Percentiles rank a stretch among this genome's conserved stretches.
Conservation (phyloP, 2,113 vertebrate species). For the Oenanthe oenanthe region DNA sequence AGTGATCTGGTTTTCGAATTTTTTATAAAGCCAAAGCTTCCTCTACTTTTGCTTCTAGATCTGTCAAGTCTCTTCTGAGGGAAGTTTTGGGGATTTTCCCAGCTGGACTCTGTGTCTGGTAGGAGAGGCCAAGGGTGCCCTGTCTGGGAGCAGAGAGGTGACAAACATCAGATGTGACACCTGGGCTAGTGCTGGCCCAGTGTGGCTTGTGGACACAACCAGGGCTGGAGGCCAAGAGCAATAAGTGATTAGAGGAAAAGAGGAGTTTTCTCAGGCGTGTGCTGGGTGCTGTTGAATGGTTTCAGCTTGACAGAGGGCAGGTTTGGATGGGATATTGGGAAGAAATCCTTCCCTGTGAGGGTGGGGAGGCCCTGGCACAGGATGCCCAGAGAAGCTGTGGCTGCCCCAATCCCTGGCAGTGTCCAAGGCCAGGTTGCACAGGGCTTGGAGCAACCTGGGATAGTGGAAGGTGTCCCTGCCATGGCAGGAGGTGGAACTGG, state of each 20-base stretch:
- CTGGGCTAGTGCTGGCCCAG: neutral
- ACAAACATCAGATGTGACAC: neutral
- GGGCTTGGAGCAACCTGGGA: neutral
- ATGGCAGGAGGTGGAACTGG: neutral
- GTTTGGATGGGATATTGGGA: neutral
- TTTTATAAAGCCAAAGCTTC: neutral
- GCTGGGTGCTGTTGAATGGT: neutral
- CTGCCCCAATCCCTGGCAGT: neutral
- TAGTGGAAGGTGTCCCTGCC: neutral
- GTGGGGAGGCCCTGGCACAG: neutral
- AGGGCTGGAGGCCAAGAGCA: neutral
- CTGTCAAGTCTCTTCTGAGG: neutral
- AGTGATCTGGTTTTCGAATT: neutral
- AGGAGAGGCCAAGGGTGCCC: neutral
- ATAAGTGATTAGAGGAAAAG: neutral
- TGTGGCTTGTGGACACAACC: neutral
- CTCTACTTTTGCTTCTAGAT: neutral
- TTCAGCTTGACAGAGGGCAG: neutral
- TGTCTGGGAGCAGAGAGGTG: neutral
- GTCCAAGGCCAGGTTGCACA: rapidly evolving
- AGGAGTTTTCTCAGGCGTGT: neutral
- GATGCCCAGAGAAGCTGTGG: neutral
- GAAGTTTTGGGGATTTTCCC: neutral
- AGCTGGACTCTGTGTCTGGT: neutral
- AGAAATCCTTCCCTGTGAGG: neutral